Conservation (phyloP, 1,140 invertebrate genomes). For the Pseudomyrmex cubaensis region DNA sequence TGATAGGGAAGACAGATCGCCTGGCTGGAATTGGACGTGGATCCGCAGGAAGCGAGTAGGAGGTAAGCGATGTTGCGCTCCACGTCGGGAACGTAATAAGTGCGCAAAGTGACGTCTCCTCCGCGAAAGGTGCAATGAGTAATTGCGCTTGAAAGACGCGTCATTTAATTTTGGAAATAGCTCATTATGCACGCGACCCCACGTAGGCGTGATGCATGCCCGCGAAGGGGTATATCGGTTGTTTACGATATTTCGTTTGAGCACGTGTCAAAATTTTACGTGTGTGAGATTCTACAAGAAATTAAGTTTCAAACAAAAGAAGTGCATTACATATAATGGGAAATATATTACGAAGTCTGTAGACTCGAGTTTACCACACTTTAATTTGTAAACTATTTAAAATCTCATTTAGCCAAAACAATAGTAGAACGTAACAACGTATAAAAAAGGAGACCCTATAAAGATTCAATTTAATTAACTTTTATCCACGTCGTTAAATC, state of each 20-base stretch:
- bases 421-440: too few species aligned
- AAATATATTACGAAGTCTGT: too few species aligned
- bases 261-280: not conserved
- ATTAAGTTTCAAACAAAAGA: not conserved
- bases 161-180: constrained; percentile 64
- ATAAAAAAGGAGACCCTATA: too few species aligned
- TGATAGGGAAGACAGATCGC: constrained; percentile 70
- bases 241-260: constrained; percentile 9
- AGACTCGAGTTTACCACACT: too few species aligned
- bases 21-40: constrained; percentile 57
- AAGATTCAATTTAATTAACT: too few species aligned
- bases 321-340: not conserved
- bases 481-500: too few species aligned
- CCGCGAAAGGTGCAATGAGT: constrained; percentile 64
- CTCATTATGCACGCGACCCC: constrained; percentile 14
- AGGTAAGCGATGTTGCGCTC: constrained; percentile 49
- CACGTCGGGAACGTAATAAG: constrained; percentile 62
- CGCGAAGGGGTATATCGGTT: not conserved
- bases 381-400: too few species aligned
- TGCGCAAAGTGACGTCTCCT: constrained; percentile 55
- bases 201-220: constrained; percentile 17
- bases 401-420: too few species aligned
- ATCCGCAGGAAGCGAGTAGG: constrained; percentile 72
- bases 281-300: not conserved
- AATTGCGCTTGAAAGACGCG: constrained; percentile 63